phyloP scores from a whole-genome alignment of 2,113 vertebrate genomes.

The Pitta sordida region DNA sequence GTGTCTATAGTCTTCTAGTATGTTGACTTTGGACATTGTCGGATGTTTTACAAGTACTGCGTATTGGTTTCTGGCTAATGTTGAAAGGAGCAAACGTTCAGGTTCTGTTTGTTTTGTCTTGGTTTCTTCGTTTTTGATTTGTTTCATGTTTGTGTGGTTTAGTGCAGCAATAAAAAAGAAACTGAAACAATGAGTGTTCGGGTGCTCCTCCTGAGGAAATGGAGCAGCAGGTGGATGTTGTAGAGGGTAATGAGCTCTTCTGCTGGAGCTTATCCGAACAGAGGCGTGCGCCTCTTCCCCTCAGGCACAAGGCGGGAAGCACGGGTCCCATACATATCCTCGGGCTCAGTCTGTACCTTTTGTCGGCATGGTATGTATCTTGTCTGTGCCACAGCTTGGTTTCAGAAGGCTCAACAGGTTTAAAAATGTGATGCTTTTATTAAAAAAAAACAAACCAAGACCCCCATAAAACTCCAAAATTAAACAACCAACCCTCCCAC shows the following conservation, averaged over 20 bases:
- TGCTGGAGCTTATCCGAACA: too few species aligned
- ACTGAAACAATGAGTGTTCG: not conserved
- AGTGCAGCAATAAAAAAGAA: too few species aligned
- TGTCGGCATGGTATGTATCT: rapidly evolving
- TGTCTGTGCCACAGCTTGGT: not conserved
- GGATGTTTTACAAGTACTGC: not conserved
- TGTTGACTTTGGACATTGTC: rapidly evolving
- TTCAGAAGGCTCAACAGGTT: not conserved
- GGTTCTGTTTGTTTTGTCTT: not conserved
- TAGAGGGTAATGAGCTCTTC: too few species aligned
- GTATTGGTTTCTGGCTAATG: not conserved
- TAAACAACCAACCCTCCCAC: not conserved
- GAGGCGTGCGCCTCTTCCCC: too few species aligned
- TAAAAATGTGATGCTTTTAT: not conserved
- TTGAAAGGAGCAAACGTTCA: not conserved
- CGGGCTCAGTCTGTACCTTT: too few species aligned
- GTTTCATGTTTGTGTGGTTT: too few species aligned
- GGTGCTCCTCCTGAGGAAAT: not conserved
- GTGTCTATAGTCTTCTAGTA: not conserved
- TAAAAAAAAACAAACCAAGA: not conserved
- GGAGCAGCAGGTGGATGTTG: too few species aligned
- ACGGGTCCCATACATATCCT: too few species aligned
- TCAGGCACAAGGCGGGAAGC: too few species aligned
- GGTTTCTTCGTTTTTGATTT: not conserved
- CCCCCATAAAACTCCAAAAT: not conserved